Percentiles rank a stretch among this genome's conserved stretches.
Evolutionary conservation across 1,140 invertebrate species (phyloP).

Genomic region (Ooceraea biroi): DNA sequence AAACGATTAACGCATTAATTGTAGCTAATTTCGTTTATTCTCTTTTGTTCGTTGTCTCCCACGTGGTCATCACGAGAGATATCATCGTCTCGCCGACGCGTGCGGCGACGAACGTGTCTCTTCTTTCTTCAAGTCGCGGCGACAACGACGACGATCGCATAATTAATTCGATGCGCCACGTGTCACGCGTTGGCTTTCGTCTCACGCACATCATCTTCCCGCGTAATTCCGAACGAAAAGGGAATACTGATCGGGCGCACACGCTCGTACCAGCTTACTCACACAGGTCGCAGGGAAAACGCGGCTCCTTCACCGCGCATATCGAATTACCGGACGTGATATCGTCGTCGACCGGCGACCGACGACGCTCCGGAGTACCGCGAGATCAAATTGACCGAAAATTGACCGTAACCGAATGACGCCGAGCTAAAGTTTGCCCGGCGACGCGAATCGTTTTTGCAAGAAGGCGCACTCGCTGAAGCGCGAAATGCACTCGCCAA

Average conservation of each 20-base stretch:
- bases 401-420: conserved; percentile 8
- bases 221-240: conserved; percentile 65
- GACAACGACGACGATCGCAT: conserved; percentile 74
- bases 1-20: too few relatives aligned
- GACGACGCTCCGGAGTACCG: too few relatives aligned
- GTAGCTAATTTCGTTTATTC: neutral
- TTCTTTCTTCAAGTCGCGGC: conserved; percentile 68
- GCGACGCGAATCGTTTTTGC: conserved; percentile 35
- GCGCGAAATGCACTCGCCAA: conserved; percentile 17
- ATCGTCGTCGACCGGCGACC: conserved; percentile 21
- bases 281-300: neutral
- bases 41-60: too few relatives aligned
- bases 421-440: neutral
- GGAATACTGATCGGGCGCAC: conserved; percentile 62
- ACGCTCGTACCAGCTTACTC: conserved; percentile 44
- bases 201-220: conserved; percentile 78
- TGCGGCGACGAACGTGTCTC: conserved; percentile 70
- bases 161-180: conserved; percentile 81
- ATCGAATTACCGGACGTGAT: conserved; percentile 66
- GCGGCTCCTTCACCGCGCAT: conserved; percentile 47
- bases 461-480: conserved; percentile 17
- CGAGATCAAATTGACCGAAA: conserved; percentile 37
- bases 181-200: conserved; percentile 76
- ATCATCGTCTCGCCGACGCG: conserved; percentile 59
- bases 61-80: neutral